Evolutionary conservation across 2,888 invertebrate species (phyloP).

Genomic region (Orthosia gothica): DNA sequence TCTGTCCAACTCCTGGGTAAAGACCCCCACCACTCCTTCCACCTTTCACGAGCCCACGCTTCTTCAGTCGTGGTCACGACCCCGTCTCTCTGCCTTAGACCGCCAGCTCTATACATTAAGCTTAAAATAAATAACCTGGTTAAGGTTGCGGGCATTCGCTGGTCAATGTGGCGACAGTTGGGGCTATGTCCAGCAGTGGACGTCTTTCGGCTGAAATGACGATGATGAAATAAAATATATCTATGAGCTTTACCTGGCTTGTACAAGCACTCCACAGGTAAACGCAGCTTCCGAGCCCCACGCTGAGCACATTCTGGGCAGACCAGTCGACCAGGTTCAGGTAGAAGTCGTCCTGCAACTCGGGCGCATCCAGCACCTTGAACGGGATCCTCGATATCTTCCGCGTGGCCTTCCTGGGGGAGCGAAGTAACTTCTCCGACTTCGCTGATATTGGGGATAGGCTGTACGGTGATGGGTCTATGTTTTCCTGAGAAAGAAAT

Average conservation of each 20-base stretch:
- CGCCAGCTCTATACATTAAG: no score
- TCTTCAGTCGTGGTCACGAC: no score
- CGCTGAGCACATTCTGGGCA: constrained; percentile 99
- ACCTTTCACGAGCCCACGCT: no score
- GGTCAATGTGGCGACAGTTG: no score
- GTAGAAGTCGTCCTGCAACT: constrained; percentile 99
- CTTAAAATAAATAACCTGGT: no score
- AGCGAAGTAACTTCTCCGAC: constrained; percentile 98
- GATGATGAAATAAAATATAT: no score
- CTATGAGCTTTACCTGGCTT: constrained; percentile 93
- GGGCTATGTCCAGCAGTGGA: no score
- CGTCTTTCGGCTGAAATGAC: no score
- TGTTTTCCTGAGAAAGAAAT: constrained; percentile 93
- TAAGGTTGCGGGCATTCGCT: no score
- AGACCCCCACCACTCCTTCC: no score
- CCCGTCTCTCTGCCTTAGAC: no score
- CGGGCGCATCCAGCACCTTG: constrained; percentile 99
- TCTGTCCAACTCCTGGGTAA: no score
- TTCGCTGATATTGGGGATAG: constrained; percentile 98
- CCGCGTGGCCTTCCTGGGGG: constrained; percentile 99
- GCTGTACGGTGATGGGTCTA: constrained; percentile 97
- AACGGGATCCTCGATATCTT: constrained; percentile 99
- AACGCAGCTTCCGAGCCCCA: constrained; percentile 99
- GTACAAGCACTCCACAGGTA: constrained; percentile 99
- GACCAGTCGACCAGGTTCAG: constrained; percentile 99